Evolutionary conservation across 2,888 invertebrate genomes (phyloP).

Genomic region (Troilus luridus): DNA sequence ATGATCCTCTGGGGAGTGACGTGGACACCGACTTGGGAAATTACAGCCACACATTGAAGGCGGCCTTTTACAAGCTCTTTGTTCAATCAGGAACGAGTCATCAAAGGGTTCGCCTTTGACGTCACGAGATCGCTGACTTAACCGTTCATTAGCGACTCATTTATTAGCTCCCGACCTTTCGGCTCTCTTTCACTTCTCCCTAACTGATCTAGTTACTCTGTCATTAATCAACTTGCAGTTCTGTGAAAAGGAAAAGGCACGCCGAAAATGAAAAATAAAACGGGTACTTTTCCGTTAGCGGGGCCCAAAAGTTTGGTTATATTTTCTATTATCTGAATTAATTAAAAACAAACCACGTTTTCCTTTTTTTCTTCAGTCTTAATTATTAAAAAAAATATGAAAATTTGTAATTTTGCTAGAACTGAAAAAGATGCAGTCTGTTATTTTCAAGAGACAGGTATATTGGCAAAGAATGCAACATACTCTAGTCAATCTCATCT

Average conservation of each 20-base stretch:
- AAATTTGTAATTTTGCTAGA: no score
- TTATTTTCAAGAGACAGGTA: no score
- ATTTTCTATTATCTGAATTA: no score
- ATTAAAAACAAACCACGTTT: no score
- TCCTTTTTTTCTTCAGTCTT: no score
- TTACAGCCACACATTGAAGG: background rate
- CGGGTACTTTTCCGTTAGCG: no score
- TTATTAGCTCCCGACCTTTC: background rate
- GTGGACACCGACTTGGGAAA: background rate
- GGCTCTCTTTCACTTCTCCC: background rate
- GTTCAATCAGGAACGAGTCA: constrained; percentile 1
- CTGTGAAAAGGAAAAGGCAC: no score
- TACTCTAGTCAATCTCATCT: no score
- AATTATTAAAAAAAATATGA: no score
- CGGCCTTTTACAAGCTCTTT: background rate
- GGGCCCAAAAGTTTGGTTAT: no score
- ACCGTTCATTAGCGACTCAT: background rate
- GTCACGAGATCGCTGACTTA: background rate
- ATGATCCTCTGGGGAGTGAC: background rate
- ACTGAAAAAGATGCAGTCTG: no score
- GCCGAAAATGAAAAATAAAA: background rate
- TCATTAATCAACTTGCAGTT: background rate
- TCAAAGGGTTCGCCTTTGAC: background rate
- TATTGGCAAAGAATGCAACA: no score
- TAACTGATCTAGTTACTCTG: background rate